Conservation (phyloP, 1,140 invertebrate species). For the Ceratosolen fusciceps region DNA sequence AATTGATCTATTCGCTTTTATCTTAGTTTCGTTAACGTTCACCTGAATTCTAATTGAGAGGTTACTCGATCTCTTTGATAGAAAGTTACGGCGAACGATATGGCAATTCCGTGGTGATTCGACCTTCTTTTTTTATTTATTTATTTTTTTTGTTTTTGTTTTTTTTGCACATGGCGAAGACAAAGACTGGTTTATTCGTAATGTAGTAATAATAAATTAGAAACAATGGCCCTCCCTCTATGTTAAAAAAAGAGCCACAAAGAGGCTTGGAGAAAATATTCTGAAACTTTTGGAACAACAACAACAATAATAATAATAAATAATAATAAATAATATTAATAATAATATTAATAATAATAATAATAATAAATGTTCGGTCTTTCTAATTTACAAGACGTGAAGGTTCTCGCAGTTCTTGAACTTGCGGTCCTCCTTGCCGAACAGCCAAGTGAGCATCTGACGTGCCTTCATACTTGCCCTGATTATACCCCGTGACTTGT, state of each 20-base stretch:
- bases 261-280: too few species aligned
- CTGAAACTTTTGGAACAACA: too few species aligned
- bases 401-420: constrained; percentile 93
- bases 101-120: too few species aligned
- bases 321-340: too few species aligned
- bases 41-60: not conserved
- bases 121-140: too few species aligned
- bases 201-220: not conserved
- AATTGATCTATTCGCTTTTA: not conserved
- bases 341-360: too few species aligned
- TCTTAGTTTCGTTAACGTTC: not conserved
- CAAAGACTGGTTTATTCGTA: not conserved
- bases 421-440: constrained; percentile 90
- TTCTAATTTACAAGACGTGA: constrained; percentile 78
- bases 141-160: not conserved
- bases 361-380: not conserved
- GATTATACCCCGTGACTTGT: constrained; percentile 85
- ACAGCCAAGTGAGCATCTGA: constrained; percentile 90
- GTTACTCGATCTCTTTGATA: not conserved
- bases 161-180: not conserved
- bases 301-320: too few species aligned
- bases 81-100: not conserved
- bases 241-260: not conserved
- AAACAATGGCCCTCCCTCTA: not conserved
- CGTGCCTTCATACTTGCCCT: constrained; percentile 89